These are phyloP conservation scores for Tapirus indicus DNA, from an alignment of 2,797 vertebrate species.

Conservation along the genomic window DNA sequence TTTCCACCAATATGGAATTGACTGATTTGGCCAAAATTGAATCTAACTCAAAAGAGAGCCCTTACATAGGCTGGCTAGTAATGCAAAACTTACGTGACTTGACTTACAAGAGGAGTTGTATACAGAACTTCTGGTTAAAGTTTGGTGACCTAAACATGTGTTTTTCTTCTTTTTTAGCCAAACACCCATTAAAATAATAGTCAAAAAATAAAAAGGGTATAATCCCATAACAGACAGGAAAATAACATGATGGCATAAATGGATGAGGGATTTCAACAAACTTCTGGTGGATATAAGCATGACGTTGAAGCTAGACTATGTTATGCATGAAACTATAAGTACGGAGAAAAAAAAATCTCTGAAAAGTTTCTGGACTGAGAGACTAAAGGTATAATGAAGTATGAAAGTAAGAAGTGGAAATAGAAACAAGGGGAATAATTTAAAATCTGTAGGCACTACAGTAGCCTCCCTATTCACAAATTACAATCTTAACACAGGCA, in stretches of 20 bases:
- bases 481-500: background rate
- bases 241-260: background rate
- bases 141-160: background rate
- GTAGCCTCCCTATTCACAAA: background rate
- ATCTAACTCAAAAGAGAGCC: background rate
- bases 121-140: background rate
- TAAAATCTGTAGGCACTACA: background rate
- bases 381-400: background rate
- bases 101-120: background rate
- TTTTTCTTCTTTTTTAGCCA: slow-evolving; percentile 1
- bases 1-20: background rate
- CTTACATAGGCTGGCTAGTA: background rate
- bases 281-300: background rate
- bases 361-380: background rate
- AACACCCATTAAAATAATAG: slow-evolving; percentile 39
- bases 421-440: background rate
- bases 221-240: background rate
- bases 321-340: background rate
- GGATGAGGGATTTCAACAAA: background rate
- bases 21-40: background rate
- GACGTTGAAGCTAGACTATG: background rate
- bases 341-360: background rate
- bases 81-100: background rate
- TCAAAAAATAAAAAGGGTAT: background rate
- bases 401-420: background rate